Conservation (phyloP, 2,797 vertebrate species). For the Bothrops alternatus region DNA sequence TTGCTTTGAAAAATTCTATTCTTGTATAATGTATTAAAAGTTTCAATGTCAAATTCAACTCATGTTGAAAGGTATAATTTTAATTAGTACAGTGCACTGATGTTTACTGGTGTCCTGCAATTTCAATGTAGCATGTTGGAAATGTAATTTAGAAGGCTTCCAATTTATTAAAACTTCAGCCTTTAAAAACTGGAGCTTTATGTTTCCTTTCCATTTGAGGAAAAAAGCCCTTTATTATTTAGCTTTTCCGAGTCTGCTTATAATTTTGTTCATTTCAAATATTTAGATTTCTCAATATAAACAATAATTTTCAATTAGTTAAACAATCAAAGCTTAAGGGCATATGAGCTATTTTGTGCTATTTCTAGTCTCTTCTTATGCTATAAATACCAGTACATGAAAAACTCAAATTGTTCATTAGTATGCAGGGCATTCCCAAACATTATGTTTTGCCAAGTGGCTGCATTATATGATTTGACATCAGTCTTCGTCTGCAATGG, state of each 20-base stretch:
- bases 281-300: slow-evolving; percentile 75
- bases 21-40: fast-evolving
- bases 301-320: slow-evolving; percentile 70
- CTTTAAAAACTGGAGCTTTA: slow-evolving; percentile 63
- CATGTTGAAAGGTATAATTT: slow-evolving; percentile 36
- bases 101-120: slow-evolving; percentile 61
- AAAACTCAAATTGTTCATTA: background rate
- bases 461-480: background rate
- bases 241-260: slow-evolving; percentile 53
- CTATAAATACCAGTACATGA: slow-evolving; percentile 52
- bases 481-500: background rate
- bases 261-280: slow-evolving; percentile 66
- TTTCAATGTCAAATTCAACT: slow-evolving; percentile 2
- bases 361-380: slow-evolving; percentile 53
- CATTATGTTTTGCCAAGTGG: background rate
- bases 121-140: slow-evolving; percentile 59
- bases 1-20: background rate
- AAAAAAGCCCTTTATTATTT: slow-evolving; percentile 60
- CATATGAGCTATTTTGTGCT: slow-evolving; percentile 65
- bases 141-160: slow-evolving; percentile 56
- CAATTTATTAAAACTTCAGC: slow-evolving; percentile 56
- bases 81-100: slow-evolving; percentile 50
- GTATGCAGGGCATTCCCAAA: background rate
- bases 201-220: slow-evolving; percentile 63
- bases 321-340: slow-evolving; percentile 69